Conservation (phyloP, 2,888 invertebrate genomes). For the Carabus problematicus region DNA sequence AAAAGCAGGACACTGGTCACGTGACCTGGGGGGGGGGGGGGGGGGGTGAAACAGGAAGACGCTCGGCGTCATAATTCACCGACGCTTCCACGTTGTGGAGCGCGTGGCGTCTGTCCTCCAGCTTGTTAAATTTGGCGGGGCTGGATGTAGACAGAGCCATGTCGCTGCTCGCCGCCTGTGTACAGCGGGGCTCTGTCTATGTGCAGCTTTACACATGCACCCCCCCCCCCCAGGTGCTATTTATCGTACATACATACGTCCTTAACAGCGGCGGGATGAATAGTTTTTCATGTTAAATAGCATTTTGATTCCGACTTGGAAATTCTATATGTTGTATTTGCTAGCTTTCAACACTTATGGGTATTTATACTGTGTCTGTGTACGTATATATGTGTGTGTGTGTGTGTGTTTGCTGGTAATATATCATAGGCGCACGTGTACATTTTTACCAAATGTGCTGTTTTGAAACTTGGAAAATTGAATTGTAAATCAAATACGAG, state of each 20-base stretch:
- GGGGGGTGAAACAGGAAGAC: too few relatives aligned
- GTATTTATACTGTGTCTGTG: too few relatives aligned
- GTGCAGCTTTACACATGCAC: background rate
- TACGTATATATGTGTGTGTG: constrained; percentile 11
- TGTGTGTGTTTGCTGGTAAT: background rate
- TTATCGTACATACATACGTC: constrained; percentile 13
- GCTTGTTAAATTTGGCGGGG: background rate
- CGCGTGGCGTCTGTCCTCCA: background rate
- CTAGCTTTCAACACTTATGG: background rate
- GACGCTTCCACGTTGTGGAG: constrained; percentile 6
- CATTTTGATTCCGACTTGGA: background rate
- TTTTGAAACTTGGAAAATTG: background rate
- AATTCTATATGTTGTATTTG: constrained; percentile 6
- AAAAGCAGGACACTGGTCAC: too few relatives aligned
- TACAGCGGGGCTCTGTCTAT: background rate
- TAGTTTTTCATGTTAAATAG: constrained; percentile 19
- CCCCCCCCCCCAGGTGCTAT: constrained; percentile 15
- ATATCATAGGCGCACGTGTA: background rate
- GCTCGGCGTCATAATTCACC: constrained; percentile 32
- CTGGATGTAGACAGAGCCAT: constrained; percentile 6
- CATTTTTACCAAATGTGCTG: too few relatives aligned
- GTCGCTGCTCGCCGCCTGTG: background rate
- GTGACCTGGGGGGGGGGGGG: too few relatives aligned
- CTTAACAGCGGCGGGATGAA: background rate
- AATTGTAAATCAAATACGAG: too few relatives aligned